phyloP scores from a whole-genome alignment of 1,140 invertebrate species.

The Drosophila sucinea region DNA sequence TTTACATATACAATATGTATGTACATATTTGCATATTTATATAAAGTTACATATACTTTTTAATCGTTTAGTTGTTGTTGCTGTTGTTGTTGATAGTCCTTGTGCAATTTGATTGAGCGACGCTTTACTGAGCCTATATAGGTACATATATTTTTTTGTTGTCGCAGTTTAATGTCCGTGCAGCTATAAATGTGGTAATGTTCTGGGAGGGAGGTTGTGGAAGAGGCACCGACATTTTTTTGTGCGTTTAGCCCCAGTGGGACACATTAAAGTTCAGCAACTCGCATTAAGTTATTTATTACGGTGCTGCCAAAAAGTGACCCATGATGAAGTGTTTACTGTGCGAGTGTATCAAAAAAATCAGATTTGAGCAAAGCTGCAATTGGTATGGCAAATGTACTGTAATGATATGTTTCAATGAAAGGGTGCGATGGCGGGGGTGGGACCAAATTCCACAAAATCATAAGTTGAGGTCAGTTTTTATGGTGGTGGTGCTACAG shows the following conservation, averaged over 20 bases:
- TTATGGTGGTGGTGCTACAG: background rate
- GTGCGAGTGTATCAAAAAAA: conserved; percentile 5
- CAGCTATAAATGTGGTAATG: conserved; percentile 49
- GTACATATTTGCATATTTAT: conserved; percentile 7
- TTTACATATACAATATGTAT: background rate
- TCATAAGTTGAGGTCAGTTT: conserved; percentile 7
- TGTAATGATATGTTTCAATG: background rate
- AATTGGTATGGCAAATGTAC: conserved; percentile 9
- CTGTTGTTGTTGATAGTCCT: conserved; percentile 21
- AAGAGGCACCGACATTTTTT: conserved; percentile 43
- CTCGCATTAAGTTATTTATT: conserved; percentile 61
- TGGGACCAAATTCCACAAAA: background rate
- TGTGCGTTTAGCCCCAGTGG: conserved; percentile 29
- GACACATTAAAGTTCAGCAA: conserved; percentile 57
- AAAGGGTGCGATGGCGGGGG: background rate
- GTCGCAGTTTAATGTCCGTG: conserved; percentile 51
- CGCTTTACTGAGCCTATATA: conserved; percentile 15
- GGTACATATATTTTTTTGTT: conserved; percentile 34
- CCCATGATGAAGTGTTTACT: conserved; percentile 6
- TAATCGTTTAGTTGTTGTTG: conserved; percentile 26
- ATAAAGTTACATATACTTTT: conserved; percentile 14
- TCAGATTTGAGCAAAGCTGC: conserved; percentile 1
- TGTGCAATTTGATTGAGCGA: conserved; percentile 52
- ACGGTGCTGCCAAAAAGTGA: conserved; percentile 4
- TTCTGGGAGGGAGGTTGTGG: conserved; percentile 15